These are phyloP conservation scores for Platyscapa corneri DNA, from an alignment of 1,140 invertebrate species.

Conservation along the genomic window DNA sequence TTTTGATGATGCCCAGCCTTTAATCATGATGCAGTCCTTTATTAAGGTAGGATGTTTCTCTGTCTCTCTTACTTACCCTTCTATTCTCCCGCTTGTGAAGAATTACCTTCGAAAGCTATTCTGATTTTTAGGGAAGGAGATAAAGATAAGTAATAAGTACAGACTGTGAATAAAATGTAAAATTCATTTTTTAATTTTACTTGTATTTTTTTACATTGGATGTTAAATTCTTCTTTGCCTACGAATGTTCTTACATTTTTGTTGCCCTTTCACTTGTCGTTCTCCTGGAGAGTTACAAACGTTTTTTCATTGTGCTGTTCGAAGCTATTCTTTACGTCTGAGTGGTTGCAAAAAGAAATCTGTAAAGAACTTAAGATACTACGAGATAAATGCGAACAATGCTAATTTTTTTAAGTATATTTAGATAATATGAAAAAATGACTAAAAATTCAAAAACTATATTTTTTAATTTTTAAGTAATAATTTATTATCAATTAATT, in stretches of 20 bases:
- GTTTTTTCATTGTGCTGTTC: conserved; percentile 31
- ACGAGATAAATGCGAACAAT: no score
- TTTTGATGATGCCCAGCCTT: conserved; percentile 17
- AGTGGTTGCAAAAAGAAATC: neutral
- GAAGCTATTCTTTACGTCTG: neutral
- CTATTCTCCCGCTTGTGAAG: conserved; percentile 16
- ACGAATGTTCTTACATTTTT: conserved; percentile 34
- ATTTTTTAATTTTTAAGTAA: no score
- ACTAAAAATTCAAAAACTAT: no score
- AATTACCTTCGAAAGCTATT: conserved; percentile 40
- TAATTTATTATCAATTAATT: no score
- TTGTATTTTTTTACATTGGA: neutral
- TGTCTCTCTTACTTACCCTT: conserved; percentile 10
- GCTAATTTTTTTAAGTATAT: no score
- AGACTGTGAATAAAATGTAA: neutral
- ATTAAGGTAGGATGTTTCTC: conserved; percentile 29
- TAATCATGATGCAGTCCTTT: conserved; percentile 44
- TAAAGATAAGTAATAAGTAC: neutral
- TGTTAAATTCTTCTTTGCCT: conserved; percentile 14
- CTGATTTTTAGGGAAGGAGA: conserved; percentile 13
- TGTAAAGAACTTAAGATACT: neutral
- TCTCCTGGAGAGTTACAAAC: conserved; percentile 30
- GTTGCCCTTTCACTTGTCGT: conserved; percentile 37
- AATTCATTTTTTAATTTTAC: conserved; percentile 35
- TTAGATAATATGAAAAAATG: no score